Base-by-base conservation (phyloP, 1,140 invertebrate genomes). In the Drosophila lacteicornis region DNA sequence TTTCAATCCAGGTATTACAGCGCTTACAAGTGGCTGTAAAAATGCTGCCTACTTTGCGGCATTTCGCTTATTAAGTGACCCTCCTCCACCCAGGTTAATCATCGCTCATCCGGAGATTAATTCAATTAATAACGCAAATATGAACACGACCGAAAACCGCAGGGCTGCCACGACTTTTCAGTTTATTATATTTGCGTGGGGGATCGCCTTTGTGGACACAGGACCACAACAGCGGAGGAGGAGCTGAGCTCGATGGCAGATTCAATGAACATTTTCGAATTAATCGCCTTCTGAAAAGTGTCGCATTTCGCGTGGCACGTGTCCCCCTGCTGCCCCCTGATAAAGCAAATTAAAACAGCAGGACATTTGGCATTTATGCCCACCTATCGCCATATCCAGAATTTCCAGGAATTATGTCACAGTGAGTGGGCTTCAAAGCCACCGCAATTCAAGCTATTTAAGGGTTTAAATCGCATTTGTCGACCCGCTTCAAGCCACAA, bases 231-330 rank as follows among this genome's bases (percentile, higher is more conserved):
- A 46, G 36, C 25, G 19, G 27, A 15, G 15, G 25, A 22, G 25
- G 7, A 25, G 17, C 38, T 11, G 12, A 38, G 13, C 17, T 38
- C 19, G 40, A 60, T 53, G 33, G 38, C 27, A 38, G 36, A 69
- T 70, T 85, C 53, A 81, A 57, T 78, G 75, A 78, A 85, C 65
- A 42, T 78, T 66, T 77, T 59, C 53, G 73, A 87, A 82, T 87
- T 87, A 77, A 85, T 84, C 60, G 75, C 57, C 65, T 70, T 81
- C 67, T 40, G 13, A 46, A 73, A 60, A 77, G 83, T 87, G 58
- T 88, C 77, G 69, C 42, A 80, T 87, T 80, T 65, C 83, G 68
- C 43, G 30, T 25, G 53, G 56, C 59, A 61, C 77, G 74, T 79
- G 75, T 33, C 43, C 30, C 19, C 46, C 45, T 43, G 12, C 42